Evolutionary conservation across 2,797 vertebrate species (phyloP), one percentile per base, ranked within the genome.

Genomic region (Crenichthys baileyi): DNA sequence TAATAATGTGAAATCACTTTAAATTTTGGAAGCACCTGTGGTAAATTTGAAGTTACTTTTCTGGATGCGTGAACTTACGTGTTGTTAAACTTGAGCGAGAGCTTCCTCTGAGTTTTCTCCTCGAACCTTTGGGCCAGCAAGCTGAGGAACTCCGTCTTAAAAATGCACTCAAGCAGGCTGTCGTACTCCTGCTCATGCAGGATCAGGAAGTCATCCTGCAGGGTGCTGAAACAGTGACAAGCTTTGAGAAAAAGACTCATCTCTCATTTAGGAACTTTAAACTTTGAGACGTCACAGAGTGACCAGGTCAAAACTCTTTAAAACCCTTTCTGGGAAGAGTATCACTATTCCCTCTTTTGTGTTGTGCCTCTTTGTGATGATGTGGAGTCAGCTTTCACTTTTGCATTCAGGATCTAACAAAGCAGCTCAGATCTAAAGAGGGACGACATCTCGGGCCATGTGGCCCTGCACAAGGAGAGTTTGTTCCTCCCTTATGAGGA

Each of bases 111-210:
- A 2, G 96, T 98, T 90, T 96, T 98, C 83, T 99, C 98, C 92
- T 99, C 97, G 0, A 96, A 99, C 88, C 97, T 96, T 73, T 97
- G 98, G 2, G 97, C 90, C 88, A 99, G 94, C 75, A 99, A 93
- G 91, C 98, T 99, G 91, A 99, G 93, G 89, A 99, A 98, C 93
- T 99, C 98, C 0, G 98, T 99, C 94, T 99, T 99, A 85, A 99
- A 99, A 90, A 98, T 91, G 0, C 97, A 99, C 72, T 99, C 98
- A 0, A 99, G 95, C 93, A 99, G 95, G 84, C 97, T 99, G 93
- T 99, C 98, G 0, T 99, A 99, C 85, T 99, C 98, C 93, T 99
- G 97, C 89, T 99, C 98, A 0, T 99, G 98, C 18, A 99, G 91
- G 86, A 99, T 96, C 79, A 99, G 94, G 77, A 99, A 94, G 90